Evolutionary conservation across 2,797 vertebrate species (phyloP).

Genomic region (Chaenodraco wilsoni): DNA sequence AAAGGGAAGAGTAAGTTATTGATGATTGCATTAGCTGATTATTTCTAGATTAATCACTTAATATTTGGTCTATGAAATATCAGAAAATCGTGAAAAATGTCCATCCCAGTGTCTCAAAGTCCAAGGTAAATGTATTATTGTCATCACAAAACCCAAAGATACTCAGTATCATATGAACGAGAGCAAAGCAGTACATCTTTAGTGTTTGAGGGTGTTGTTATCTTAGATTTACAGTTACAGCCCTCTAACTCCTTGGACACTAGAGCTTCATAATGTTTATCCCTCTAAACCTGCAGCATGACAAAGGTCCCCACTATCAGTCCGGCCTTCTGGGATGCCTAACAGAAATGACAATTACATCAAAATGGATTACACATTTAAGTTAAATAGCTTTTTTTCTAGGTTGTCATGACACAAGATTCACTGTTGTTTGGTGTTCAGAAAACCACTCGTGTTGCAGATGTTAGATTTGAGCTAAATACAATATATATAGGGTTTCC

Average conservation of each 20-base stretch:
- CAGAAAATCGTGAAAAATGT: too few relatives aligned
- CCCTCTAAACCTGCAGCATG: slow-evolving; percentile 4
- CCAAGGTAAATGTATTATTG: too few relatives aligned
- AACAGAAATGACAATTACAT: not conserved
- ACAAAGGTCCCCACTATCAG: slow-evolving; percentile 30
- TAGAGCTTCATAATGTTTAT: not conserved
- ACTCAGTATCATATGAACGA: too few relatives aligned
- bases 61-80: too few relatives aligned
- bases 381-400: not conserved
- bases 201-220: slow-evolving; percentile 8
- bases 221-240: slow-evolving; percentile 28
- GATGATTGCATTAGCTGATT: too few relatives aligned
- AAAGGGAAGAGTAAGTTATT: not conserved
- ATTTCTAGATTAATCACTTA: too few relatives aligned
- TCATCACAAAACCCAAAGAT: too few relatives aligned
- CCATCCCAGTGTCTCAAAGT: too few relatives aligned
- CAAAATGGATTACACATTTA: not conserved
- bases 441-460: slow-evolving; percentile 22
- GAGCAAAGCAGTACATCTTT: too few relatives aligned
- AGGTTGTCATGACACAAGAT: slow-evolving; percentile 15
- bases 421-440: slow-evolving; percentile 10
- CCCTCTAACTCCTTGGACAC: slow-evolving; percentile 18
- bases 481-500: slow-evolving; percentile 49
- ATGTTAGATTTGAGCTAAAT: slow-evolving; percentile 33
- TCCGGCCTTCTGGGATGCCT: not conserved